A percentile compares a stretch with the other conserved stretches of the same genome.
phyloP scores from a whole-genome alignment of 2,797 vertebrate genomes.

The Pogoniulus pusillus region DNA sequence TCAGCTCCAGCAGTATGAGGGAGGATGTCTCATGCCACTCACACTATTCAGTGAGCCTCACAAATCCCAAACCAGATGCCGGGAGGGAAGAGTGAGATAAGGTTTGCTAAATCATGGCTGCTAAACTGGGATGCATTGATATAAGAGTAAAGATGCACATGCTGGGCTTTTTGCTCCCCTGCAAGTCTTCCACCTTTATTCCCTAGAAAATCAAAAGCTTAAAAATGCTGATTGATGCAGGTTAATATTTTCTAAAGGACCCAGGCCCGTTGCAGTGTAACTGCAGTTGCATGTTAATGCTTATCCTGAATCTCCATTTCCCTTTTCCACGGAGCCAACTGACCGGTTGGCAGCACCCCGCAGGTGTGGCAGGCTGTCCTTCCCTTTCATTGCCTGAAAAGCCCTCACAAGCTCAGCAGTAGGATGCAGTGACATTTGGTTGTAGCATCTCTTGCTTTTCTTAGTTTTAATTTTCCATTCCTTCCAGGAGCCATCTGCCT shows the following conservation, averaged over 20 bases:
- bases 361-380: slow-evolving; percentile 34
- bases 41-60: not conserved
- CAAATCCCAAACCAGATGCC: not conserved
- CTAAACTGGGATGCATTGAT: not conserved
- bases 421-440: not conserved
- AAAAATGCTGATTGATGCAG: not conserved
- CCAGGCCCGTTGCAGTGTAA: not conserved
- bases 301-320: not conserved
- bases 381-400: not conserved
- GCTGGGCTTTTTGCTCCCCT: not conserved
- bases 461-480: slow-evolving; percentile 2
- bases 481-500: not conserved
- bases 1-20: not conserved
- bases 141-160: not conserved
- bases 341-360: not conserved
- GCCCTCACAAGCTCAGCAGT: slow-evolving; percentile 29
- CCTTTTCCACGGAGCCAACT: not conserved
- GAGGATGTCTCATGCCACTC: not conserved
- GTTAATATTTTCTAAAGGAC: not conserved
- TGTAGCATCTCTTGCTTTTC: slow-evolving; percentile 1
- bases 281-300: not conserved
- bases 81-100: not conserved
- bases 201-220: not conserved
- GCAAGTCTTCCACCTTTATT: not conserved
- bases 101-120: not conserved